Evolutionary conservation across 2,888 invertebrate genomes (phyloP).

Genomic region (Noctua janthe): DNA sequence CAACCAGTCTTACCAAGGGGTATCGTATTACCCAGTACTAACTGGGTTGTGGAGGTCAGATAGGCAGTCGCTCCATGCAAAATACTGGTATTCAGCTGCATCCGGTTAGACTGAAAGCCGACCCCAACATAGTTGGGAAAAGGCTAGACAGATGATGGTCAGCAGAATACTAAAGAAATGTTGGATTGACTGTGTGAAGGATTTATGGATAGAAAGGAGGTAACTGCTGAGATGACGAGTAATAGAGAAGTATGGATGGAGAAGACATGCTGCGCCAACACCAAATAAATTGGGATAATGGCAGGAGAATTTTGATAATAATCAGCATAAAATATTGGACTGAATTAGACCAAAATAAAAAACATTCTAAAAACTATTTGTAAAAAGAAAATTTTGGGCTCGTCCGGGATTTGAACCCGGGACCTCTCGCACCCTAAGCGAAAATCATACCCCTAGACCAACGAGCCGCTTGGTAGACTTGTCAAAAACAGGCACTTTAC

Average conservation of each 20-base stretch:
- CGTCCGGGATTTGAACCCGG: constrained; percentile 91
- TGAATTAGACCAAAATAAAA: background rate
- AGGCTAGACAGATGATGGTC: too few relatives aligned
- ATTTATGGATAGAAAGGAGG: background rate
- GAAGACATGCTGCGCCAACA: too few relatives aligned
- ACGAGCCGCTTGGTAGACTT: constrained; percentile 81
- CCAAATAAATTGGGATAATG: too few relatives aligned
- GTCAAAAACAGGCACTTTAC: background rate
- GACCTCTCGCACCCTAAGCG: constrained; percentile 91
- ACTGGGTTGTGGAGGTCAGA: too few relatives aligned
- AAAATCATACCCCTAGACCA: constrained; percentile 91
- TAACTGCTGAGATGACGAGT: background rate
- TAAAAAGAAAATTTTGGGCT: constrained; percentile 79
- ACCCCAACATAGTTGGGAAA: too few relatives aligned
- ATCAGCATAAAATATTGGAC: background rate
- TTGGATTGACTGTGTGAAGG: background rate
- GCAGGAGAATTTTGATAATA: background rate
- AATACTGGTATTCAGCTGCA: too few relatives aligned
- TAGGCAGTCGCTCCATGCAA: too few relatives aligned
- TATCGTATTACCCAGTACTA: too few relatives aligned
- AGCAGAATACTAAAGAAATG: background rate
- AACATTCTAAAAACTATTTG: constrained; percentile 45
- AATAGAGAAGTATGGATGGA: background rate
- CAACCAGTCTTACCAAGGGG: too few relatives aligned
- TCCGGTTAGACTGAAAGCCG: too few relatives aligned